phyloP scores from a whole-genome alignment of 2,113 vertebrate species.

The Melanerpes aurifrons region DNA sequence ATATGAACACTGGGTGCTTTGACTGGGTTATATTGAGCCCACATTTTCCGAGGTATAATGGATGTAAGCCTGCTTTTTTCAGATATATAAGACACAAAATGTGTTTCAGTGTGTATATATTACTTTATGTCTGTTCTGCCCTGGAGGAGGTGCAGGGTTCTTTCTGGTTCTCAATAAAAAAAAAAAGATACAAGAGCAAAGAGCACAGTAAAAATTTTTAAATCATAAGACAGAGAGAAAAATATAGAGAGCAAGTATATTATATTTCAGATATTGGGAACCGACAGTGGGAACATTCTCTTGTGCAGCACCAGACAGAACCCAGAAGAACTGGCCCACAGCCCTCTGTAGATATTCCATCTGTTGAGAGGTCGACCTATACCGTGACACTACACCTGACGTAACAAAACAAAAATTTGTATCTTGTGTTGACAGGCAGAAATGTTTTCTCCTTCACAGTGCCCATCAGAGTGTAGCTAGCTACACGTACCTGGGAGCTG shows the following conservation, averaged over 20 bases:
- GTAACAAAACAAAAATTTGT: not conserved
- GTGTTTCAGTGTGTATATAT: not conserved
- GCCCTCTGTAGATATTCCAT: too few species aligned
- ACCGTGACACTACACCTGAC: not conserved
- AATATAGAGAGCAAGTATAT: not conserved
- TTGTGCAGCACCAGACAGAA: not conserved
- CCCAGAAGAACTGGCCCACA: not conserved
- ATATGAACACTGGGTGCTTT: not conserved
- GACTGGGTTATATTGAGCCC: not conserved
- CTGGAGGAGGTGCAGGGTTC: not conserved
- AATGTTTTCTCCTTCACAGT: not conserved
- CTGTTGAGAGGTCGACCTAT: not conserved
- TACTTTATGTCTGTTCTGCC: not conserved
- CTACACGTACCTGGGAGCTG: not conserved
- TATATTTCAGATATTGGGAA: not conserved
- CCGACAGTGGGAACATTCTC: not conserved
- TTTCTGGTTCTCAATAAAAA: not conserved
- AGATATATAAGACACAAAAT: not conserved
- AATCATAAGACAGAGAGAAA: not conserved
- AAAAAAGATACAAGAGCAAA: not conserved
- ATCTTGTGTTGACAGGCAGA: not conserved
- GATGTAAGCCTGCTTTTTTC: not conserved
- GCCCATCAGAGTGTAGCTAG: not conserved
- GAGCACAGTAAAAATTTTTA: not conserved
- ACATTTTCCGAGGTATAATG: not conserved